A percentile compares a stretch with the other conserved stretches of the same genome.
Conservation (phyloP, 2,888 invertebrate genomes). For the Chironomus riparius region DNA sequence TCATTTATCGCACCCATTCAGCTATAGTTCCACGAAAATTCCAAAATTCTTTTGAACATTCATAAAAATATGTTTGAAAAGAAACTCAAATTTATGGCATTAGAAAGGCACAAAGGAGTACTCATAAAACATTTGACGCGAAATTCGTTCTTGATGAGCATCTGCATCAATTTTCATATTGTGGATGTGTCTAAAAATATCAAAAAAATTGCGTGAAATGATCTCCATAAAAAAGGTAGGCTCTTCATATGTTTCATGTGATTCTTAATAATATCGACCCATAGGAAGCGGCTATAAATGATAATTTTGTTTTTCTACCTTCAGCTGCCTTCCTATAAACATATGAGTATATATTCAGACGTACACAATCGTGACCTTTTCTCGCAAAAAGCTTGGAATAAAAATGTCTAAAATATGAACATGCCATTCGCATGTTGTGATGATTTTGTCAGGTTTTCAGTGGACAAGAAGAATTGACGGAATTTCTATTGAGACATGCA, state of each 20-base stretch:
- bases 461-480: too few species aligned
- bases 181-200: not conserved
- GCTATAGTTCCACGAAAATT: too few species aligned
- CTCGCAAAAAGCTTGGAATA: too few species aligned
- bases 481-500: too few species aligned
- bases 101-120: not conserved
- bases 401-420: too few species aligned
- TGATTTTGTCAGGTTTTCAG: not conserved
- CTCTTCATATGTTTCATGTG: not conserved
- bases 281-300: not conserved
- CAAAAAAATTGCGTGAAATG: constrained; percentile 15
- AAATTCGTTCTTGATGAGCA: not conserved
- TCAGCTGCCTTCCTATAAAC: not conserved
- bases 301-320: not conserved
- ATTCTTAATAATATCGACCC: not conserved
- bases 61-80: too few species aligned
- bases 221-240: not conserved
- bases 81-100: too few species aligned
- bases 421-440: too few species aligned
- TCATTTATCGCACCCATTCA: too few species aligned
- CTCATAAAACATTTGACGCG: not conserved
- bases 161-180: not conserved
- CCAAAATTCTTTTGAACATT: too few species aligned
- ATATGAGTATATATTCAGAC: not conserved
- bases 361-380: not conserved